Evolutionary conservation across 2,113 vertebrate genomes (phyloP), one percentile per base, ranked within the genome.

Genomic region (Thymallus thymallus): DNA sequence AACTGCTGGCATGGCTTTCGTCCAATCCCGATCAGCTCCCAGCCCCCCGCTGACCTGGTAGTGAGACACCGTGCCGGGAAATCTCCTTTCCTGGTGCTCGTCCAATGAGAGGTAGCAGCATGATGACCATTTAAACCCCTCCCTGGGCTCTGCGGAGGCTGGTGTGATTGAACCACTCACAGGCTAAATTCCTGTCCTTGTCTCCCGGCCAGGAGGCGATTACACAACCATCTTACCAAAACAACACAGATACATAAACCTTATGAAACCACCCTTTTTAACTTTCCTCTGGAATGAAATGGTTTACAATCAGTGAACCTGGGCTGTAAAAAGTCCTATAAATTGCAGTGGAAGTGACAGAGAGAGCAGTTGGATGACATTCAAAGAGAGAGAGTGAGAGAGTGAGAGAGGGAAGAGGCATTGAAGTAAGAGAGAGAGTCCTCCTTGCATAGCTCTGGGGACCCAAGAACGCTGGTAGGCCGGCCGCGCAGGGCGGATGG

Each of bases 1-100:
- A 85, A 83, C 82, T 84, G 80, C 85, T 86, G 85, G 60, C 32
- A 61, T 87, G 87, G 87, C 84, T 41, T n/a, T 75, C 46, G 64
- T 84, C 82, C 85, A 87, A 12, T 66, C 23, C 66, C 76, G 74
- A 80, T 51, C 74, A 69, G 79, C 74, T 87, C 82, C 86, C 67
- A 78, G 69, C 74, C 76, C 82, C 86, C 67, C 77, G 69, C 74
- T 74, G 70, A 68, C 79, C 79, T 71, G 71, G 62, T 76, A 80
- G 63, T 76, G 77, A 12, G 24, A 86, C 72, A 75, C 74, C 80
- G 68, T 65, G 71, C 75, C 63, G 61, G 74, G 77, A 81, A 82
- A 84, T 76, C 74, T 61, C 67, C 71, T 76, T 65, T 76, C 48
- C 77, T 76, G 78, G 76, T 79, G 68, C 76, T 61, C 67, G 69